A percentile compares a stretch with the other conserved stretches of the same genome.
phyloP scores from a whole-genome alignment of 1,140 invertebrate species.

The Drosophila repleta region DNA sequence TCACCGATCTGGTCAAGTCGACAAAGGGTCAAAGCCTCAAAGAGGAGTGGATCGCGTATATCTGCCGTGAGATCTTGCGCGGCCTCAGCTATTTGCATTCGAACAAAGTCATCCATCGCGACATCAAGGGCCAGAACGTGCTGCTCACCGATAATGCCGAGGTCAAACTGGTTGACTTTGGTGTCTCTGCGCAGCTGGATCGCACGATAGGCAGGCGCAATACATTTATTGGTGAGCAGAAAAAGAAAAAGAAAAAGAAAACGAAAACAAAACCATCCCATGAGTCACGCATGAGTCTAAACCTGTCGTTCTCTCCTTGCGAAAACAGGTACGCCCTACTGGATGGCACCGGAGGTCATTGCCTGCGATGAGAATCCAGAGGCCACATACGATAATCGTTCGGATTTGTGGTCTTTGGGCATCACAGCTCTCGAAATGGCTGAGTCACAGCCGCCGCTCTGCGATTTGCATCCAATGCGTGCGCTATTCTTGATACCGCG shows the following conservation, averaged over 20 bases:
- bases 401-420: conserved; percentile 99
- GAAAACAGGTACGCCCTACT: conserved; percentile 93
- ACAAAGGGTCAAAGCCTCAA: conserved; percentile 99
- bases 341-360: conserved; percentile 99
- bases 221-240: conserved; percentile 95
- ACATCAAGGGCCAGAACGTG: conserved; percentile 99
- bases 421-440: conserved; percentile 99
- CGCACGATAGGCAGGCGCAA: conserved; percentile 99
- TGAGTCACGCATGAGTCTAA: neutral
- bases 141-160: conserved; percentile 99
- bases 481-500: conserved; percentile 99
- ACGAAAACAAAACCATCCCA: no score
- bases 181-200: conserved; percentile 99
- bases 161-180: conserved; percentile 99
- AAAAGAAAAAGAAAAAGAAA: no score
- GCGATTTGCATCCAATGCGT: conserved; percentile 99
- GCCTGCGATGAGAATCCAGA: conserved; percentile 99
- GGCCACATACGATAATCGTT: conserved; percentile 99
- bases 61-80: conserved; percentile 98
- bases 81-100: conserved; percentile 98
- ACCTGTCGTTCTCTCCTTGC: neutral
- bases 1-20: conserved; percentile 99
- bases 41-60: conserved; percentile 99
- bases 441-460: conserved; percentile 99
- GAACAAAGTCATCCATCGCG: conserved; percentile 99